Conservation (phyloP, 2,888 invertebrate genomes). For the Sminthurides aquaticus region DNA sequence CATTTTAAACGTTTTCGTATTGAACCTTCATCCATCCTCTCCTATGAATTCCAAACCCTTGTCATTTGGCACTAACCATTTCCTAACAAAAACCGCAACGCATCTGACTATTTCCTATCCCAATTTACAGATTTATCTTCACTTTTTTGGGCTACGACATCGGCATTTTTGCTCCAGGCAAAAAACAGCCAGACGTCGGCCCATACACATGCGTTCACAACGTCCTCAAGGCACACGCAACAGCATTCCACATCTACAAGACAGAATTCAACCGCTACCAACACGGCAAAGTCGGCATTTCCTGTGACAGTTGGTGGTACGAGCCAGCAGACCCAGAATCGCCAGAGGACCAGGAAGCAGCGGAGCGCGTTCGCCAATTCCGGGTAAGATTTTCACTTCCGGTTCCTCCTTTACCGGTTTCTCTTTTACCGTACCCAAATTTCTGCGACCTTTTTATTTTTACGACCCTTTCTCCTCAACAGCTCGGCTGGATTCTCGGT, state of each 20-base stretch:
- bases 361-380: slow-evolving; percentile 33
- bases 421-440: slow-evolving; percentile 1
- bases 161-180: slow-evolving; percentile 46
- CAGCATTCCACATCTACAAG: slow-evolving; percentile 57
- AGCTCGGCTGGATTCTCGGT: slow-evolving; percentile 47
- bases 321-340: slow-evolving; percentile 29
- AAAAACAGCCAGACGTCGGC: slow-evolving; percentile 50
- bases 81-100: no score
- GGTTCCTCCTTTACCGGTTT: no score
- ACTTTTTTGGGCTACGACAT: slow-evolving; percentile 54
- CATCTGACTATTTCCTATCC: no score
- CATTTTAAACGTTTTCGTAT: no score
- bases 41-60: no score
- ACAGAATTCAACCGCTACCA: slow-evolving; percentile 49
- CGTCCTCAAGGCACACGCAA: slow-evolving; percentile 59
- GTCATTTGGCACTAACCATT: no score
- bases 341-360: slow-evolving; percentile 25
- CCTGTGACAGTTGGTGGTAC: slow-evolving; percentile 34
- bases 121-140: slow-evolving; percentile 46
- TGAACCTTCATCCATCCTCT: no score
- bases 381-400: no score
- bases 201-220: slow-evolving; percentile 59
- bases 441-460: not conserved
- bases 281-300: slow-evolving; percentile 39
- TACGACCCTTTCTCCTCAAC: slow-evolving; percentile 8